Evolutionary conservation across 1,140 invertebrate genomes (phyloP), one percentile per base, ranked within the genome.

Genomic region (Pteromalus puparum): DNA sequence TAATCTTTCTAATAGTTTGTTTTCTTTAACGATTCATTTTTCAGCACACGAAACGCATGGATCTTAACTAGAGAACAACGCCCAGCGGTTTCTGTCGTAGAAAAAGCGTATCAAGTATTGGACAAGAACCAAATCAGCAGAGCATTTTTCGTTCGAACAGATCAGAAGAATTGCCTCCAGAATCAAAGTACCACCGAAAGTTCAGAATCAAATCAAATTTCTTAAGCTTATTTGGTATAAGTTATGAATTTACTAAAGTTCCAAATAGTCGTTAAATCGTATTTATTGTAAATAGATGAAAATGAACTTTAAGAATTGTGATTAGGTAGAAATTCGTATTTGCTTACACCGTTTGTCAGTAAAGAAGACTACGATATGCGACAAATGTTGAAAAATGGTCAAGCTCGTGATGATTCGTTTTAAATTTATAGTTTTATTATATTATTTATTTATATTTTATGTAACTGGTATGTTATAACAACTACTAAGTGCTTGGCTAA

Each of bases 21-120:
- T 21, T 21, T 65, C n/a, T 18, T 6, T 12, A 0, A 65, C 5
- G n/a, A 6, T 65, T 1, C 21, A 70, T 13, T 87, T 94, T 94
- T 78, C 89, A 96, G 95, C 80, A 78, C 90, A n/a, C 87, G 93
- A 88, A 95, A 95, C 85, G 93, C 94, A 9, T 96, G 95, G 95
- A 95, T 96, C 68, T 90, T 96, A 53, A 95, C 95, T 0, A 93
- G 95, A 89, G 92, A 94, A 72, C 91, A 92, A 26, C 92, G 93
- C 68, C 95, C 95, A 26, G 89, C 94, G 5, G 79, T 94, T 1
- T 88, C 93, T 65, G 92, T 94, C 18, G 90, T 96, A 87, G 93
- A 95, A 84, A 94, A 94, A 81, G 95, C 95, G 0, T 95, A 95
- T 87, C 88, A 91, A 81, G 91, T 93, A 5, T 85, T 95, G 12